Base-by-base conservation (phyloP, 2,797 vertebrate genomes). In the Diceros bicornis region DNA sequence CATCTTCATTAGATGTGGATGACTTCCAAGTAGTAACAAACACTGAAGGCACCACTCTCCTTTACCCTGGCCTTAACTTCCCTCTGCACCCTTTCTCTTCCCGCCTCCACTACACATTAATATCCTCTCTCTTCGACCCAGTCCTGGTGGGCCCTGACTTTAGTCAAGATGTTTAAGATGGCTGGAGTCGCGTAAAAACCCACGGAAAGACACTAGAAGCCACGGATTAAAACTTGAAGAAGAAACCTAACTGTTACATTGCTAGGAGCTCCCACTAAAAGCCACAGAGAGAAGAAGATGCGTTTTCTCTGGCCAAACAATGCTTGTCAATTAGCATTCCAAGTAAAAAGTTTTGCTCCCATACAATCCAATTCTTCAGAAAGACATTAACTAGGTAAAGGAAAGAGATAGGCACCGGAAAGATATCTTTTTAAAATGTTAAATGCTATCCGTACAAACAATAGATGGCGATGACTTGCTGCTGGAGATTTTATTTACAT, bases 401-500 rank as follows among this genome's bases (percentile, higher is more conserved):
- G 23, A 84, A 90, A 52, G 71, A 69, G 11, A 69, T 25, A 47
- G 0, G 25, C n/a, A 37, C 25, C 88, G 27, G 18, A 44, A 3
- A 14, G 64, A 9, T 21, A 59, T 23, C 14, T 71, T 77, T 71
- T 91, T 4, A 4, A 91, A 96, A 69, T 34, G 12, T 59, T 50
- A 27, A 71, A 74, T 44, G 47, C 71, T 34, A 71, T 37, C 59
- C 44, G 4, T 59, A 20, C 59, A 52, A 71, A 79, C 44, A n/a
- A n/a, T 20, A 59, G 72, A 41, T 50, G 34, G 61, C 55, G 82
- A 72, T 8, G 37, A 32, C 7, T 85, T 72, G 50, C 75, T 69
- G 12, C 14, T 57, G 37, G 81, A 82, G 10, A 90, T 32, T 91
- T 95, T 37, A 84, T 94, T 88, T 91, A 88, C 6, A 44, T 74